Base-by-base conservation (phyloP, 2,113 vertebrate species). In the Tragulus kanchil region DNA sequence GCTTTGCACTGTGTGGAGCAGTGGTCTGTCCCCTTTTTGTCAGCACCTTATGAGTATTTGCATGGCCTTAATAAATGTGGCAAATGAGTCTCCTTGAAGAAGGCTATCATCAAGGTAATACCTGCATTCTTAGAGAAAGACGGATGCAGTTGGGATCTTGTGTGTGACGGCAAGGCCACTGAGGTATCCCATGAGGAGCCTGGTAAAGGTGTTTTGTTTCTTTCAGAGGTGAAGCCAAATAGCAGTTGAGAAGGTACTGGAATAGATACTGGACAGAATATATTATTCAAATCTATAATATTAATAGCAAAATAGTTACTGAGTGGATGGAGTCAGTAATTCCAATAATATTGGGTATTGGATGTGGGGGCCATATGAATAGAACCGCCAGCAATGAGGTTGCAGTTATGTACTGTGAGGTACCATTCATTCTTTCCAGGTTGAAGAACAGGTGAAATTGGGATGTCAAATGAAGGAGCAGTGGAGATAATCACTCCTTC, bases 401-500 rank as follows among this genome's bases (percentile, higher is more conserved):
- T 82, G 31, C 1, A 75, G 84, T 75, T 84, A 64, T 42, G n/a
- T 71, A 50, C 56, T 87, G 6, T n/a, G 65, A 95, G 45, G 10
- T 28, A 71, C 61, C 28, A 73, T 89, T 97, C 36, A 31, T 89
- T 95, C 81, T 69, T 85, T 82, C 67, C 58, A 81, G 26, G 45
- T 83, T 96, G 89, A 92, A 97, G 85, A 65, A 84, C 16, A 84
- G 75, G 28, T 3, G 58, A 95, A 83, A 78, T 26, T 87, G 58
- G 36, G 62, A 78, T 62, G 50, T 59, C 91, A 71, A 93, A 78
- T 67, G 45, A 87, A 96, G 65, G 25, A 94, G 15, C 50, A 84
- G 31, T 61, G 77, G 19, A 48, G 23, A 75, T 90, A 89, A 77
- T 92, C 71, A 61, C 45, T 3, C 6, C 16, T 87, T 92, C 86